Evolutionary conservation across 1,140 invertebrate species (phyloP).

Genomic region (Uloborus diversus): DNA sequence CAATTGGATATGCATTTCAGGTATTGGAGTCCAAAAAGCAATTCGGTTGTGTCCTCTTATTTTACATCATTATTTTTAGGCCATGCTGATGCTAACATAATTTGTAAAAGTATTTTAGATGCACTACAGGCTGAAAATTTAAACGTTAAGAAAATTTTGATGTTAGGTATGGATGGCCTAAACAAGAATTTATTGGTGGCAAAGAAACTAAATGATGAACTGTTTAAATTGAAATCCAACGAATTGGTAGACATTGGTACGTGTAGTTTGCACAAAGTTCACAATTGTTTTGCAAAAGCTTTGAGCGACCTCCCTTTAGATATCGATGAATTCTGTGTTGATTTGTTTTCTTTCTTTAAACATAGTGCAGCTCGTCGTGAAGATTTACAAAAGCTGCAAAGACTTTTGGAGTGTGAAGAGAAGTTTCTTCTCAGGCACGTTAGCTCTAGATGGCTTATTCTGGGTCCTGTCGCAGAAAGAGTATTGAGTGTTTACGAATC

Average conservation of each 20-base stretch:
- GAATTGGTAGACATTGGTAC: slow-evolving; percentile 6
- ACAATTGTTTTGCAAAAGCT: slow-evolving; percentile 13
- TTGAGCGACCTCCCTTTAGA: neutral
- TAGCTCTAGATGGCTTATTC: slow-evolving; percentile 1
- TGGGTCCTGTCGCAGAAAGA: neutral
- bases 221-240: neutral
- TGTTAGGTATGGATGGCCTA: slow-evolving; percentile 8
- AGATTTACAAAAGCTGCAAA: slow-evolving; percentile 3
- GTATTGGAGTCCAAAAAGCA: neutral
- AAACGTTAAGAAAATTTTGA: neutral
- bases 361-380: neutral
- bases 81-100: neutral
- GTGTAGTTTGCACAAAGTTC: slow-evolving; percentile 6
- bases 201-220: neutral
- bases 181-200: neutral
- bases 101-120: neutral
- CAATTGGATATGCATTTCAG: neutral
- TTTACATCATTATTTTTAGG: slow-evolving; percentile 2
- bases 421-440: slow-evolving; percentile 10
- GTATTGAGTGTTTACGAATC: neutral
- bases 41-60: neutral
- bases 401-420: neutral
- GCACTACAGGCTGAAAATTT: neutral
- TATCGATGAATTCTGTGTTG: slow-evolving; percentile 4
- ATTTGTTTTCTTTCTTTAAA: slow-evolving; percentile 5